phyloP scores from a whole-genome alignment of 1,140 invertebrate genomes.

The Atta cephalotes region DNA sequence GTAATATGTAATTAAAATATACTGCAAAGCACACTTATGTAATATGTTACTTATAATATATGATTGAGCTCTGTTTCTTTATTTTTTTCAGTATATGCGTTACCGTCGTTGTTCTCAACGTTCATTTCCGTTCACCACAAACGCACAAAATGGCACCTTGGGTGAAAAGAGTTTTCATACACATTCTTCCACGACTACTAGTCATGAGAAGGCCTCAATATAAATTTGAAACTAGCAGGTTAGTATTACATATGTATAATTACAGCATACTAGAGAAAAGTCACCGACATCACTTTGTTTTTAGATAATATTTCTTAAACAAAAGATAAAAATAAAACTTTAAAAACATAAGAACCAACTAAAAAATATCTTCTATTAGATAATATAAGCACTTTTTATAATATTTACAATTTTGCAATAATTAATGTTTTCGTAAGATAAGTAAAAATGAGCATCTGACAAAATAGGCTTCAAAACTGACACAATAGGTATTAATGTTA shows the following conservation, averaged over 20 bases:
- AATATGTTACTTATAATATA: not conserved
- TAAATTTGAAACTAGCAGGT: constrained; percentile 92
- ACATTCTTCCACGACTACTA: constrained; percentile 94
- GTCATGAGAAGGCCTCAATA: constrained; percentile 94
- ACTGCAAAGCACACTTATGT: not conserved
- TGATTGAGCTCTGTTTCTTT: not conserved
- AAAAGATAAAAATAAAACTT: too few species aligned
- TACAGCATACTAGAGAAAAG: not conserved
- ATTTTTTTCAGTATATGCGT: constrained; percentile 94
- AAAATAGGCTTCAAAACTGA: too few species aligned
- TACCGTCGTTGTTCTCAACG: constrained; percentile 99
- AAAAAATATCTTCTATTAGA: too few species aligned
- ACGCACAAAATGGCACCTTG: constrained; percentile 98
- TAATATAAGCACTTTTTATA: too few species aligned
- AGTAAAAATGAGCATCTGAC: too few species aligned
- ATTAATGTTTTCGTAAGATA: too few species aligned
- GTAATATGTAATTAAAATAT: not conserved
- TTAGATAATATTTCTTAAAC: too few species aligned
- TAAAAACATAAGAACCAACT: too few species aligned
- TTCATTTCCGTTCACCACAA: constrained; percentile 97
- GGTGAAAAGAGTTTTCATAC: constrained; percentile 96
- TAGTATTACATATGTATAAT: constrained; percentile 73
- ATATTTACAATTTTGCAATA: too few species aligned
- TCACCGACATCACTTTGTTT: too few species aligned
- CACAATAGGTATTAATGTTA: too few species aligned